A percentile compares a stretch with the other conserved stretches of the same genome.
These are phyloP conservation scores for Lathamus discolor DNA, from an alignment of 2,113 vertebrate species.

Conservation along the genomic window DNA sequence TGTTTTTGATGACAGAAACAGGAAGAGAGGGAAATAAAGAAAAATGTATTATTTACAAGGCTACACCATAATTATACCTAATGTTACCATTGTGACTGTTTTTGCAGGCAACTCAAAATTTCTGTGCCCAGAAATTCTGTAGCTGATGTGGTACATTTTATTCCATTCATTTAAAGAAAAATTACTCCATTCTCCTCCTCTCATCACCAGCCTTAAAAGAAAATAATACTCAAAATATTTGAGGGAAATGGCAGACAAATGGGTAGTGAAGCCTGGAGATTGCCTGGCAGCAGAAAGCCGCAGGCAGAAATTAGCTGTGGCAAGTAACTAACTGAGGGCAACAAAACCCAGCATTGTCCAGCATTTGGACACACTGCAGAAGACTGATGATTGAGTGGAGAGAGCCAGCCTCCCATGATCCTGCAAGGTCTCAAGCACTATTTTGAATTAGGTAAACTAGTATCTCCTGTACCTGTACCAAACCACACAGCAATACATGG, in stretches of 20 bases:
- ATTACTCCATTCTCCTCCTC: background rate
- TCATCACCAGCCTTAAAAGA: constrained; percentile 2
- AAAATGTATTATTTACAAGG: background rate
- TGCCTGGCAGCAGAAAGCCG: constrained; percentile 1
- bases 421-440: constrained; percentile 13
- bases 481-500: background rate
- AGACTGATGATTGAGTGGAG: background rate
- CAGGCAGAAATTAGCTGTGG: background rate
- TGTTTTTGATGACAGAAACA: background rate
- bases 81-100: background rate
- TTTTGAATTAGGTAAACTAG: constrained; percentile 54
- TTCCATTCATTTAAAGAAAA: background rate
- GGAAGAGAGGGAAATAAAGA: background rate
- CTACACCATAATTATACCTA: background rate
- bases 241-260: constrained; percentile 23
- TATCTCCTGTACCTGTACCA: constrained; percentile 55
- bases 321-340: background rate
- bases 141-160: constrained; percentile 4
- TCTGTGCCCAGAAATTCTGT: background rate
- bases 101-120: background rate
- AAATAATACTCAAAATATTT: background rate
- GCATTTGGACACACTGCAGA: background rate
- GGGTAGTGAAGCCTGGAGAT: background rate
- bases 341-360: constrained; percentile 18
- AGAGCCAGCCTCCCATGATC: constrained; percentile 3